Conservation (phyloP, 2,113 vertebrate genomes). For the Sylvia atricapilla region DNA sequence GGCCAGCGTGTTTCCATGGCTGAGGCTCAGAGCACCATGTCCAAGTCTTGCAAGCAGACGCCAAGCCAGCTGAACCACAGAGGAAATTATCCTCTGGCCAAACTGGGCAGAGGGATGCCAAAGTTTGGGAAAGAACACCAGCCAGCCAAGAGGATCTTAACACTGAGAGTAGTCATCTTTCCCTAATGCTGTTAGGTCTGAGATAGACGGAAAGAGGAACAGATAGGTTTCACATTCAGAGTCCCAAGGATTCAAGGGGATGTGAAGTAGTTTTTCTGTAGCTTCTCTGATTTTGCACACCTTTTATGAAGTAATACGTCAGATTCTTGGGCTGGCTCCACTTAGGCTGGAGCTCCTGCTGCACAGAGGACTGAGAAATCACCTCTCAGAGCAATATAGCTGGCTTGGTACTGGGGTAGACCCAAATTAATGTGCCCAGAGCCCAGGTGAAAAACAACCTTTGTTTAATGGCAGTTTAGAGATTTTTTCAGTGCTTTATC, state of each 20-base stretch:
- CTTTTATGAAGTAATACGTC: not conserved
- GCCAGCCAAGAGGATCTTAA: not conserved
- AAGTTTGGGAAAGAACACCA: not conserved
- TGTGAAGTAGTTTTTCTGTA: not conserved
- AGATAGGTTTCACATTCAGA: not conserved
- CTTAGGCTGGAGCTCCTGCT: not conserved
- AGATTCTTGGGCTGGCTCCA: not conserved
- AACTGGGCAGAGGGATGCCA: not conserved
- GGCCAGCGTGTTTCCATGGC: not conserved
- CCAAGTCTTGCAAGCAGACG: conserved; percentile 1
- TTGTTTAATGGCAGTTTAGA: not conserved
- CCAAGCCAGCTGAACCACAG: conserved; percentile 31
- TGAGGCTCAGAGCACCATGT: not conserved
- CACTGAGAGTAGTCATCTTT: not conserved
- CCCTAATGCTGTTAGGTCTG: not conserved
- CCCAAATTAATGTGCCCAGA: not conserved
- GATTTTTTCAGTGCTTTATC: not conserved
- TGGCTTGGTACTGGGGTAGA: not conserved
- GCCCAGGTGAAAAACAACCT: not conserved
- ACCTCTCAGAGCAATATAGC: not conserved
- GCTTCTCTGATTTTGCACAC: not conserved
- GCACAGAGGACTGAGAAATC: not conserved
- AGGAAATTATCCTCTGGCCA: conserved; percentile 20
- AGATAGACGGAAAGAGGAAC: not conserved
- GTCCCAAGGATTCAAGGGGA: not conserved